Evolutionary conservation across 2,797 vertebrate genomes (phyloP), one percentile per base, ranked within the genome.

Genomic region (Valencia hispanica): DNA sequence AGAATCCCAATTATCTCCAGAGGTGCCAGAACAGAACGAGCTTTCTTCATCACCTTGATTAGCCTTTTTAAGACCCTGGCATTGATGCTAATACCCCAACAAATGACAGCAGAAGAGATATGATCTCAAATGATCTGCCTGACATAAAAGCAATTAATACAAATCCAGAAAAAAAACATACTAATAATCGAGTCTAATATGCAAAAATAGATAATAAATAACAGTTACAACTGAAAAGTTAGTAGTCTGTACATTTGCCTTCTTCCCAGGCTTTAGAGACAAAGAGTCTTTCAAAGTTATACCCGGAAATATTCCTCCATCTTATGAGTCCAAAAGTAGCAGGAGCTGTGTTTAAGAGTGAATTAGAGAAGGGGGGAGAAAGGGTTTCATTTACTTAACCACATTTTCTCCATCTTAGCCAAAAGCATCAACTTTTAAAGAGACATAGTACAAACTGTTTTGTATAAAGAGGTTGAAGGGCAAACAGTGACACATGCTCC

Each of bases 401-500:
- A 68, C 57, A 72, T 72, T 70, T 68, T 65, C 11, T n/a, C 15
- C 66, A 27, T 66, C 68, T 83, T 72, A 50, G 72, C 59, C 41
- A 76, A 81, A 87, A 72, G 27, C 84, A 83, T 84, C 72, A 65
- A 76, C 84, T 80, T 80, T 75, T 63, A 71, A 70, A 59, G 51
- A 83, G 66, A 85, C 69, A 80, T 51, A 14, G 77, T 53, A 73
- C 86, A 92, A 85, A 93, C 83, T 79, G 84, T 80, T 55, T 75
- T 83, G 75, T 74, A 81, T 82, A 82, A 87, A 84, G 70, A 75
- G 92, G 84, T 90, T 85, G 81, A 82, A 92, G 94, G 91, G 78
- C 88, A 90, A 89, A 90, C 88, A 92, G 77, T 90, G 93, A 93
- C 93, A 93, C 91, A 91, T 88, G 88, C 83, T 87, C 70, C 71